Evolutionary conservation across 2,113 vertebrate species (phyloP).

Genomic region (Rhynchopsitta pachyrhyncha): DNA sequence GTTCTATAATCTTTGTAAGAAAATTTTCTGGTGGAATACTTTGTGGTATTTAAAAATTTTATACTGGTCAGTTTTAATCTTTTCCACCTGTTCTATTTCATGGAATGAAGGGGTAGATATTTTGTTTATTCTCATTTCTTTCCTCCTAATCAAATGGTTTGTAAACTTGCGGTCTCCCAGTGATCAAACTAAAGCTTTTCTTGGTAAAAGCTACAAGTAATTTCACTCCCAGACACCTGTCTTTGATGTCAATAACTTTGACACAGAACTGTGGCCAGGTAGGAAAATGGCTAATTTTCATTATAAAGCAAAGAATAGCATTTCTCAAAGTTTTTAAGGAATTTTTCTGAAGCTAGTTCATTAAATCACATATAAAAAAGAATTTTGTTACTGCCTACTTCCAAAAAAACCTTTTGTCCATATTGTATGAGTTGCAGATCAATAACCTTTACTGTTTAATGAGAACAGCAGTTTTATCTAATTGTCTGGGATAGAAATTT

Average conservation of each 20-base stretch:
- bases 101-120: background rate
- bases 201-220: background rate
- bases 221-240: background rate
- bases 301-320: background rate
- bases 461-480: background rate
- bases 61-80: constrained; percentile 53
- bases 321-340: background rate
- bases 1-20: background rate
- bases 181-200: background rate
- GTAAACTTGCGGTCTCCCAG: background rate
- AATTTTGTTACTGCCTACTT: background rate
- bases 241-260: background rate
- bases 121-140: constrained; percentile 46
- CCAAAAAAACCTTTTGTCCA: background rate
- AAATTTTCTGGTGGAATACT: constrained; percentile 1
- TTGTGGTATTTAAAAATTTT: constrained; percentile 30
- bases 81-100: constrained; percentile 40
- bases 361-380: background rate
- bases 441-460: background rate
- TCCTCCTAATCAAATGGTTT: constrained; percentile 19
- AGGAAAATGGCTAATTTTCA: background rate
- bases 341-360: background rate
- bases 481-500: background rate
- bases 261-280: background rate
- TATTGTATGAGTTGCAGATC: background rate